Evolutionary conservation across 1,140 invertebrate species (phyloP).

Genomic region (Hetaerina americana): DNA sequence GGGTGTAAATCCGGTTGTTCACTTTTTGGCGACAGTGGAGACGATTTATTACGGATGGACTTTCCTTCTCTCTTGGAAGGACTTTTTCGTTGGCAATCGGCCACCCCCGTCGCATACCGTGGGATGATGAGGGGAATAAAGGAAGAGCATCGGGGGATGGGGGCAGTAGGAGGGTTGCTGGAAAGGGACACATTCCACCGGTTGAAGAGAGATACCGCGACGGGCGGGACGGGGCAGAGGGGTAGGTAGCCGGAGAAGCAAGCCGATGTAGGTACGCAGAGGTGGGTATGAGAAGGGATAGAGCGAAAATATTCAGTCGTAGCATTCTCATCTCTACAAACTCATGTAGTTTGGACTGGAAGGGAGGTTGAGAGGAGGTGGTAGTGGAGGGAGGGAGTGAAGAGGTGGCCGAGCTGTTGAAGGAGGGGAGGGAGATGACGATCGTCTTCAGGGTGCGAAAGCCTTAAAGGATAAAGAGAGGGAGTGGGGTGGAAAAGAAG

Average conservation of each 20-base stretch:
- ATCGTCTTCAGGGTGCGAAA: background rate
- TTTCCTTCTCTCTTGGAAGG: background rate
- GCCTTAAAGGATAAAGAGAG: background rate
- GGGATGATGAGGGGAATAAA: background rate
- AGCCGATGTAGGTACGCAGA: too few species aligned
- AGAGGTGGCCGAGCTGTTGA: too few species aligned
- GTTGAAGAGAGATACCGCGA: background rate
- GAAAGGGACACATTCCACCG: background rate
- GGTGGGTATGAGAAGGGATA: too few species aligned
- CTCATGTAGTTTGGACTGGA: too few species aligned
- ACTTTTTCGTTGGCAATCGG: background rate
- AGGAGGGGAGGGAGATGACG: background rate
- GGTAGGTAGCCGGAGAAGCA: background rate
- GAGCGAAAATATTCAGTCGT: background rate
- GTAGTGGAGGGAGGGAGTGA: background rate
- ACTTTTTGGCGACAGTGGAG: background rate
- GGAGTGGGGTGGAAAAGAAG: too few species aligned
- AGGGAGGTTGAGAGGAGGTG: background rate
- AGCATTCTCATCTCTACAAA: too few species aligned
- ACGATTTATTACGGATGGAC: background rate
- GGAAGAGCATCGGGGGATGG: background rate
- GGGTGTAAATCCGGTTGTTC: background rate
- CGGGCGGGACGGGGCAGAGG: background rate
- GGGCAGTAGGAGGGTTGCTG: too few species aligned
- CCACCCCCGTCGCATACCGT: background rate